Evolutionary conservation across 2,113 vertebrate genomes (phyloP), one percentile per base, ranked within the genome.

Genomic region (Dunckerocampus dactyliophorus): DNA sequence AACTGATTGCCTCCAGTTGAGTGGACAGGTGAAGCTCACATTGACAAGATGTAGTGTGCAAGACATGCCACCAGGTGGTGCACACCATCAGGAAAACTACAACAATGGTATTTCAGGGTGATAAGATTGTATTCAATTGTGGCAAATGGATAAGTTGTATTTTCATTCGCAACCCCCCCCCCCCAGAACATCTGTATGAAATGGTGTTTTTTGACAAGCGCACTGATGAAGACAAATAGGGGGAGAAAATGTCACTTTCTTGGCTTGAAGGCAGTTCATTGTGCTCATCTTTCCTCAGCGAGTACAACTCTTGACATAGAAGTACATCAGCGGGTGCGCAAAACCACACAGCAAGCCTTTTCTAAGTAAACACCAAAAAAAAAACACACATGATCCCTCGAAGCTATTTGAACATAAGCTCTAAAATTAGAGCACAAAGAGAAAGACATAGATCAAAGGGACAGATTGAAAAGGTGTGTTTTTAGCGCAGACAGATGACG

Each of bases 281-380:
- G 3, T 43, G 12, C 20, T 51, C 21, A 51, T 51, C 2, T 28
- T 51, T 6, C 22, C 22, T 22, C 21, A 50, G 11, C 22, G 72
- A 63, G 69, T 69, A 61, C 50, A 72, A 34, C 34, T 74, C 22
- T 63, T 5, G 74, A 64, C 72, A 68, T 49, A 49, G 61, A 71
- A 47, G 51, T 17, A 63, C 54, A 34, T 62, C 37, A 21, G 19
- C 31, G 42, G 37, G 28, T 37, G 69, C 45, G 47, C 45, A 21
- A 51, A 21, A 34, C 69, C 58, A 76, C 63, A 67, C 45, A 57
- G 42, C 3, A 59, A 16, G 47, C 80, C 67, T 45, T 17, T 47
- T 54, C 59, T 60, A 58, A 37, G 82, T 79, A 73, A 61, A 59
- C 21, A 82, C 80, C 75, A 77, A 75, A 75, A 75, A 75, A 75